These are phyloP conservation scores for Idaea aversata DNA, from an alignment of 2,888 invertebrate genomes.

Conservation along the genomic window DNA sequence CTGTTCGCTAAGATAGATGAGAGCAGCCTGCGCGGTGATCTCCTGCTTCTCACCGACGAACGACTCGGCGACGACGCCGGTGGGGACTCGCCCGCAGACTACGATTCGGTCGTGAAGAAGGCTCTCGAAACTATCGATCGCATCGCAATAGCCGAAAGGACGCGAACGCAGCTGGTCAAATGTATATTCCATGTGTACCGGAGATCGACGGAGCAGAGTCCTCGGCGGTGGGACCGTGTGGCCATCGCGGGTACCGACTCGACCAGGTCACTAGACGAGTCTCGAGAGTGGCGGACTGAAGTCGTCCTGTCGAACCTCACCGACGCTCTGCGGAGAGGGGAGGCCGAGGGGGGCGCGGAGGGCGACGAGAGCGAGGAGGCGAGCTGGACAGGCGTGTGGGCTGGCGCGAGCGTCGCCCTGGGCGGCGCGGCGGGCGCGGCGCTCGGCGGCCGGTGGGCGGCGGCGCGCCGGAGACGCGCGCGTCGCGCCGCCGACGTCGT, in stretches of 20 bases:
- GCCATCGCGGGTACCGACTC: conserved; percentile 36
- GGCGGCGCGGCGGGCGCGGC: conserved; percentile 21
- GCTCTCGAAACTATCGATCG: conserved; percentile 20
- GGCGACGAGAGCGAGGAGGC: conserved; percentile 13
- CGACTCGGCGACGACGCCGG: conserved; percentile 11
- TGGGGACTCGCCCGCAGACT: conserved; percentile 12
- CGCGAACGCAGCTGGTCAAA: conserved; percentile 25
- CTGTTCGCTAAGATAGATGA: conserved; percentile 12
- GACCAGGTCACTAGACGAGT: conserved; percentile 31
- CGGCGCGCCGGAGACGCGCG: conserved; percentile 28
- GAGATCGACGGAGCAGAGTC: conserved; percentile 17
- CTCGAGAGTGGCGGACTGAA: conserved; percentile 33
- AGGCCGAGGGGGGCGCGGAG: conserved; percentile 16
- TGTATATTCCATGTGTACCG: conserved; percentile 41
- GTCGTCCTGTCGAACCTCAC: conserved; percentile 35
- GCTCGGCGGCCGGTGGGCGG: conserved; percentile 19
- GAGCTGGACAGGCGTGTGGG: conserved; percentile 14
- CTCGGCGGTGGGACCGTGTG: conserved; percentile 35
- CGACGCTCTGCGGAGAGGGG: conserved; percentile 27
- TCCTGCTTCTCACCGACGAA: conserved; percentile 32
- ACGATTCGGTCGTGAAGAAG: conserved; percentile 13
- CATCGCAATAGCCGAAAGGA: conserved; percentile 18
- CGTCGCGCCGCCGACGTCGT: conserved; percentile 28
- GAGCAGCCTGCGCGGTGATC: conserved; percentile 19
- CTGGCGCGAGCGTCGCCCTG: conserved; percentile 20